Base-by-base conservation (phyloP, 1,140 invertebrate species). In the Linepithema humile region DNA sequence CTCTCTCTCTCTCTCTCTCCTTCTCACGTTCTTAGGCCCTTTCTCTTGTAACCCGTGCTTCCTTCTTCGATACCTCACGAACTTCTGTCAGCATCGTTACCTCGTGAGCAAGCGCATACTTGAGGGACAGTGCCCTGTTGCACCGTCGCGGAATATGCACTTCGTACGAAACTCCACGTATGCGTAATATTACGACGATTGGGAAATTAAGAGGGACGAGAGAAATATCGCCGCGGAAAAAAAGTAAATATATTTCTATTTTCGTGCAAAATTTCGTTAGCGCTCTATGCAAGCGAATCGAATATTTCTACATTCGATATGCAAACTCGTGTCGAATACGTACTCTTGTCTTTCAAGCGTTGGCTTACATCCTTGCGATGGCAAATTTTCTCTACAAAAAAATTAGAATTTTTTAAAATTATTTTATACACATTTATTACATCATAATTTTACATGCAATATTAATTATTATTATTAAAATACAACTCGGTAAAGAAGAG, bases 1-100 rank as follows among this genome's bases (percentile, higher is more conserved):
- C 87, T 77, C 43, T 60, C 55, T 64, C 80, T 82, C 45, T 85
- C 74, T 88, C 64, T 80, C 32, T 72, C 69, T 88, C 84, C 86
- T 69, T 87, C 69, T 65, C 78, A 45, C 65, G 74, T 59, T 80
- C 57, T 40, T 72, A 0, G 2, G 17, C 84, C 75, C 82, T 89
- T 77, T 83, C 82, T 80, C 77, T 35, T 43, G 15, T 65, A 55
- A 55, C 59, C 55, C 77, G 35, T 57, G 35, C 83, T 59, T 83
- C 82, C 53, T 85, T 50, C 60, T 84, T 82, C 40, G 55, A 32
- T 57, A 70, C 60, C 73, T 59, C 84, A 35, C 75, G 69, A 82
- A 82, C 77, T 85, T 89, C 74, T 88, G 70, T 86, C 65, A 50
- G 26, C 57, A 29, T 85, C 82, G 32, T 40, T 62, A 43, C 48